Evolutionary conservation across 2,797 vertebrate genomes (phyloP).

Genomic region (Nannoperca obscura): DNA sequence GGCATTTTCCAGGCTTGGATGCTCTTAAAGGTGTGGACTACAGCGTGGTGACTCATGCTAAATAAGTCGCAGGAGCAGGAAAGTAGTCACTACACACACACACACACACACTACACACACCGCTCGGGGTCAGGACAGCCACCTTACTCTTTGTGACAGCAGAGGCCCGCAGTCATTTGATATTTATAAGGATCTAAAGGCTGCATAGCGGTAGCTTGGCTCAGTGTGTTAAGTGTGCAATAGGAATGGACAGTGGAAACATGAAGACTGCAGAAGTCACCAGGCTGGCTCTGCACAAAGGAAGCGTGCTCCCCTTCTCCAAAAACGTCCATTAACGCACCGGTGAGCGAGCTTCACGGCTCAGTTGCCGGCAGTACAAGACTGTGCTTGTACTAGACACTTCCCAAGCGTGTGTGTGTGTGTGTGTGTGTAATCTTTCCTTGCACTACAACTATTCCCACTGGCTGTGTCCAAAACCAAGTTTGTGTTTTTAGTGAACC

Average conservation of each 20-base stretch:
- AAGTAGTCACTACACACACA: conserved; percentile 15
- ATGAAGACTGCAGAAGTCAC: conserved; percentile 2
- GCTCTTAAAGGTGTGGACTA: conserved; percentile 54
- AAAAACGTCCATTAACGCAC: not conserved
- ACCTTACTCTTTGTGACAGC: conserved; percentile 22
- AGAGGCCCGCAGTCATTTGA: conserved; percentile 15
- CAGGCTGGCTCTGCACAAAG: conserved; percentile 5
- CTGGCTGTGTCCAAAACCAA: conserved; percentile 26
- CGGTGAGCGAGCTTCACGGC: conserved; percentile 20
- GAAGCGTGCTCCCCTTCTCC: conserved; percentile 6
- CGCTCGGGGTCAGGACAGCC: conserved; percentile 23
- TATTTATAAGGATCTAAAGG: conserved; percentile 50
- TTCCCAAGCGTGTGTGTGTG: conserved; percentile 30
- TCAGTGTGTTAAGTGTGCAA: not conserved
- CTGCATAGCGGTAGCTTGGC: conserved; percentile 8
- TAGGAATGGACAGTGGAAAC: conserved; percentile 18
- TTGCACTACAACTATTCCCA: conserved; percentile 41
- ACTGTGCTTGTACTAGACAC: conserved; percentile 37
- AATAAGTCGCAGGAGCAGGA: conserved; percentile 36
- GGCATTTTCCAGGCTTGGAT: conserved; percentile 50
- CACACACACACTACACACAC: conserved; percentile 1
- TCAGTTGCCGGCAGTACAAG: conserved; percentile 50
- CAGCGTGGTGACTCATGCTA: conserved; percentile 57
- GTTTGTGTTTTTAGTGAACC: conserved; percentile 14
- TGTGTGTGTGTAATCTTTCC: conserved; percentile 15